phyloP scores from a whole-genome alignment of 1,140 invertebrate species.

The Meteorus sp. region DNA sequence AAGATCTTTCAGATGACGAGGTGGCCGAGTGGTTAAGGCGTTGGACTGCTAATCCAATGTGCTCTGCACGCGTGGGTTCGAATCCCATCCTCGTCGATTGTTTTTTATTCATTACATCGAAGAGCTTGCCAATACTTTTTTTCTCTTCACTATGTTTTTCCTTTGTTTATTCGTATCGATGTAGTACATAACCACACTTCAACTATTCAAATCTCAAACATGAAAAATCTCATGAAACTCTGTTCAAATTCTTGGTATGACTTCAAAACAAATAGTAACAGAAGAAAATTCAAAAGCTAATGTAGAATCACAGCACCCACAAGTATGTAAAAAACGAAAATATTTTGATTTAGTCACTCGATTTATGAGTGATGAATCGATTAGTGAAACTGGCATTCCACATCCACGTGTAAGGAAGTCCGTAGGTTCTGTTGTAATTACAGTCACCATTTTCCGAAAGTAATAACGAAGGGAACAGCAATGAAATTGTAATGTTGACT shows the following conservation, averaged over 20 bases:
- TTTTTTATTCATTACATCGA: constrained; percentile 15
- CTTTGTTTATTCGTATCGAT: background rate
- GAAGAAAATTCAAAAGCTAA: background rate
- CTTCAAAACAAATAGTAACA: background rate
- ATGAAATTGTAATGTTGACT: background rate
- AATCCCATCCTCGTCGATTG: constrained; percentile 56
- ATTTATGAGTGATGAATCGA: background rate
- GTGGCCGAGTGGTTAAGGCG: constrained; percentile 63
- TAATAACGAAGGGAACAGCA: background rate
- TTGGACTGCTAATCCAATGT: constrained; percentile 64
- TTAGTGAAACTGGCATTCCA: background rate
- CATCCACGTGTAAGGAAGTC: background rate
- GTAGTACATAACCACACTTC: too few relatives aligned
- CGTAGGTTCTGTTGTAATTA: background rate
- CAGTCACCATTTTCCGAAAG: background rate
- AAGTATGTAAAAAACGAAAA: constrained; percentile 10
- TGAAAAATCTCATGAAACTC: background rate
- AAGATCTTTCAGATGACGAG: constrained; percentile 38
- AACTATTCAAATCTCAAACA: background rate
- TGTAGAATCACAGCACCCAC: background rate
- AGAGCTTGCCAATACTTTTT: too few relatives aligned
- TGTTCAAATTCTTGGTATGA: background rate
- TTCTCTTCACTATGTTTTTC: background rate
- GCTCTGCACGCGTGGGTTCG: constrained; percentile 62
- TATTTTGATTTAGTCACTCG: constrained; percentile 8